These are phyloP conservation scores for Spodoptera litura DNA, from an alignment of 1,140 invertebrate species.

Conservation along the genomic window DNA sequence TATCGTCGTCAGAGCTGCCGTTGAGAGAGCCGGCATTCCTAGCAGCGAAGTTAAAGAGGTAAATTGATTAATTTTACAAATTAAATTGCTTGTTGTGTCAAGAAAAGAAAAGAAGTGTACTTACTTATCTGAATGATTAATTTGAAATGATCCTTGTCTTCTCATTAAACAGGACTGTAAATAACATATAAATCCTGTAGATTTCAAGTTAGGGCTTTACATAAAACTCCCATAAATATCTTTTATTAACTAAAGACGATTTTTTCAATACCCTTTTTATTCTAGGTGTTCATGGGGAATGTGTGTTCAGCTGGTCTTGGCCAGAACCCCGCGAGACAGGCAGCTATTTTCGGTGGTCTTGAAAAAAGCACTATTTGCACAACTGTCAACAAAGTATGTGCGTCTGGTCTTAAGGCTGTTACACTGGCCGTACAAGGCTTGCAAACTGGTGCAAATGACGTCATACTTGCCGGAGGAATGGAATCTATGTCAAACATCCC, in stretches of 20 bases:
- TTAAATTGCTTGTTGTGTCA: too few species aligned
- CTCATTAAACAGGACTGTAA: too few species aligned
- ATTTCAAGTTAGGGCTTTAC: too few species aligned
- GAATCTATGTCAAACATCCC: conserved; percentile 99
- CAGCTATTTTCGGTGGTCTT: conserved; percentile 96
- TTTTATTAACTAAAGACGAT: too few species aligned
- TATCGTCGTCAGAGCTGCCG: conserved; percentile 94
- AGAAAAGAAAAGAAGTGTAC: too few species aligned
- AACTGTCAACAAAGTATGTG: conserved; percentile 99
- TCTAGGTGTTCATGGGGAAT: conserved; percentile 97
- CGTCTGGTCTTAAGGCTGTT: conserved; percentile 99
- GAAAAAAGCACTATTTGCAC: conserved; percentile 96
- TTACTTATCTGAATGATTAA: too few species aligned
- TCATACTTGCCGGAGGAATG: conserved; percentile 98
- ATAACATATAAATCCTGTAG: too few species aligned
- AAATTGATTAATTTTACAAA: conserved; percentile 57
- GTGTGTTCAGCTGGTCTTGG: conserved; percentile 94
- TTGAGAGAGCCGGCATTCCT: conserved; percentile 93
- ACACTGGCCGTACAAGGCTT: conserved; percentile 96
- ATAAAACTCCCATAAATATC: too few species aligned
- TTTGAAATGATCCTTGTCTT: too few species aligned
- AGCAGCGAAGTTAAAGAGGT: conserved; percentile 94
- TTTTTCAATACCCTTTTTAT: conserved; percentile 51
- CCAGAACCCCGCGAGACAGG: conserved; percentile 98
- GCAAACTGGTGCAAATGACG: conserved; percentile 93